phyloP scores from a whole-genome alignment of 1,140 invertebrate species.

The Drosophila grimshawi region DNA sequence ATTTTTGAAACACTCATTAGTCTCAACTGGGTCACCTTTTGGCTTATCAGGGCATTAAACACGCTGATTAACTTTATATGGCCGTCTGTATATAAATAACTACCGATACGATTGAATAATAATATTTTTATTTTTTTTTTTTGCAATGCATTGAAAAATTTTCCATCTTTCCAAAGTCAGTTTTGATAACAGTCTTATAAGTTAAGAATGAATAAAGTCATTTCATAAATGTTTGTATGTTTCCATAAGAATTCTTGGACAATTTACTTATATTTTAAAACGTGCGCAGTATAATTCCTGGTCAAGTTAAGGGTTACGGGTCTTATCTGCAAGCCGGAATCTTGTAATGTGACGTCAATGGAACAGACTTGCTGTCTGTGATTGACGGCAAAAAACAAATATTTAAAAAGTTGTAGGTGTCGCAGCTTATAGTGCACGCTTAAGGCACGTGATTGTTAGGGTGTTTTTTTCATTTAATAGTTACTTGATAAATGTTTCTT shows the following conservation, averaged over 20 bases:
- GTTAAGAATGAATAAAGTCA: too few relatives aligned
- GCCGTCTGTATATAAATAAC: slow-evolving; percentile 43
- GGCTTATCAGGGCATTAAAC: slow-evolving; percentile 64
- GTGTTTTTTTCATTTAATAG: background rate
- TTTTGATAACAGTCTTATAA: too few relatives aligned
- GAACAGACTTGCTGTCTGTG: slow-evolving; percentile 30
- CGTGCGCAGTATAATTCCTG: slow-evolving; percentile 15
- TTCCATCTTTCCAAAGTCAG: background rate
- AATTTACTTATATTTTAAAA: background rate
- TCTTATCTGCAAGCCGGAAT: slow-evolving; percentile 24
- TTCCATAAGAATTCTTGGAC: background rate
- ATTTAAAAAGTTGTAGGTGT: slow-evolving; percentile 29
- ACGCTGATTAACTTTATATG: slow-evolving; percentile 43
- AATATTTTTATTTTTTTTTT: slow-evolving; percentile 13
- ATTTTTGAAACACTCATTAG: slow-evolving; percentile 44
- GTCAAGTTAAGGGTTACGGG: slow-evolving; percentile 7
- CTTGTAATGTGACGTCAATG: slow-evolving; percentile 42
- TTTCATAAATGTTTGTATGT: background rate
- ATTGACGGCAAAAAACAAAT: slow-evolving; percentile 24
- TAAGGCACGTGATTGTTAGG: slow-evolving; percentile 2
- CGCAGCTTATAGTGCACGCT: slow-evolving; percentile 6
- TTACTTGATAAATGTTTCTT: background rate
- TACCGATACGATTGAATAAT: slow-evolving; percentile 36
- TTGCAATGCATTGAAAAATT: slow-evolving; percentile 10
- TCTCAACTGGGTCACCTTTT: slow-evolving; percentile 74